phyloP scores from a whole-genome alignment of 1,140 invertebrate species.

The Aricia agestis region DNA sequence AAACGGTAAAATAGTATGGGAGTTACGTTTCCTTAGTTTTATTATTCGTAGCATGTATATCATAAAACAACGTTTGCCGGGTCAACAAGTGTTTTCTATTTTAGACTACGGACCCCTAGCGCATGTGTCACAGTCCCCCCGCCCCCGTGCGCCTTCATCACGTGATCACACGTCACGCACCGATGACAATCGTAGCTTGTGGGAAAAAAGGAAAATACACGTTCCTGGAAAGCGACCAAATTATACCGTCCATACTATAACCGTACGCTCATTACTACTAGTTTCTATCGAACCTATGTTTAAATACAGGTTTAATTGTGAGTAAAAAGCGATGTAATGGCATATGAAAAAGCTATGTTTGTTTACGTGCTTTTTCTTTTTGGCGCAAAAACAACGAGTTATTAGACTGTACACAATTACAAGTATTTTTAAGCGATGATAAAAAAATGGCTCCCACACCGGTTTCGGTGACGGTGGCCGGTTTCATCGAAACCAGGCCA shows the following conservation, averaged over 20 bases:
- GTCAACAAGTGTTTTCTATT: not conserved
- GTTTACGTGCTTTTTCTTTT: not conserved
- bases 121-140: constrained; percentile 20
- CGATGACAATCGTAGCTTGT: constrained; percentile 53
- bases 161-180: constrained; percentile 53
- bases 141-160: constrained; percentile 36
- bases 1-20: too few species aligned
- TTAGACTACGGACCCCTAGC: not conserved
- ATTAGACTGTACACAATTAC: too few species aligned
- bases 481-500: too few species aligned
- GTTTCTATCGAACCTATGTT: not conserved
- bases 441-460: too few species aligned
- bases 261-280: not conserved
- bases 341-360: too few species aligned
- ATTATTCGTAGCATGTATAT: too few species aligned
- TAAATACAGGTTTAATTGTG: constrained; percentile 1
- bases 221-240: constrained; percentile 14
- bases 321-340: not conserved
- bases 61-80: too few species aligned
- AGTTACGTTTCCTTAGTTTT: too few species aligned
- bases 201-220: constrained; percentile 41
- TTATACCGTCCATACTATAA: constrained; percentile 18
- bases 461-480: too few species aligned
- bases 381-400: too few species aligned
- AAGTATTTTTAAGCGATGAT: too few species aligned